Percentiles rank a stretch among this genome's conserved stretches.
Conservation (phyloP, 2,113 vertebrate genomes). For the Myodes glareolus region DNA sequence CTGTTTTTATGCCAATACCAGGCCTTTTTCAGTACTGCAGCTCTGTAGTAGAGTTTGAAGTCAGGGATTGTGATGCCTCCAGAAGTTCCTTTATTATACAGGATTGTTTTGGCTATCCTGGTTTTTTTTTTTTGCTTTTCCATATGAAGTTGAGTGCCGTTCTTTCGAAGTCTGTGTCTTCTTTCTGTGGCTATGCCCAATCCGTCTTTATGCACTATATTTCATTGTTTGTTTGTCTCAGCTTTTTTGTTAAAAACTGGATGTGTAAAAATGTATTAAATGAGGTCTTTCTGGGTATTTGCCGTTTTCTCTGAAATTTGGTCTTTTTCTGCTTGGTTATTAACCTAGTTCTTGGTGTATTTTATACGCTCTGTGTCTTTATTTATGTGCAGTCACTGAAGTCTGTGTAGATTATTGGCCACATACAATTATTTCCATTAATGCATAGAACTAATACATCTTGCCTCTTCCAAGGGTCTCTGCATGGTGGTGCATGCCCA, state of each 20-base stretch:
- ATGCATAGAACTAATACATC: background rate
- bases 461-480: background rate
- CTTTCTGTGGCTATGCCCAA: background rate
- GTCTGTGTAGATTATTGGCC: background rate
- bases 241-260: slow-evolving; percentile 20
- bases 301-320: background rate
- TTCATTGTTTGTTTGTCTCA: background rate
- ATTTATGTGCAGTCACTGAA: background rate
- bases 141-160: too few relatives aligned
- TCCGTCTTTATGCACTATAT: too few relatives aligned
- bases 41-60: too few relatives aligned
- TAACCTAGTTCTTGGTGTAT: background rate
- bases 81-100: too few relatives aligned
- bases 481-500: background rate
- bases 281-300: background rate
- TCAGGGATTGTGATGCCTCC: too few relatives aligned
- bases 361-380: background rate
- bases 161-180: background rate
- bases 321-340: background rate
- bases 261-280: background rate
- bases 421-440: background rate
- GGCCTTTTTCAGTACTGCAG: too few relatives aligned
- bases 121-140: too few relatives aligned
- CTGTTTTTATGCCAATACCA: too few relatives aligned
- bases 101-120: too few relatives aligned